phyloP scores from a whole-genome alignment of 1,140 invertebrate species.

The Trypoxylus dichotomus region DNA sequence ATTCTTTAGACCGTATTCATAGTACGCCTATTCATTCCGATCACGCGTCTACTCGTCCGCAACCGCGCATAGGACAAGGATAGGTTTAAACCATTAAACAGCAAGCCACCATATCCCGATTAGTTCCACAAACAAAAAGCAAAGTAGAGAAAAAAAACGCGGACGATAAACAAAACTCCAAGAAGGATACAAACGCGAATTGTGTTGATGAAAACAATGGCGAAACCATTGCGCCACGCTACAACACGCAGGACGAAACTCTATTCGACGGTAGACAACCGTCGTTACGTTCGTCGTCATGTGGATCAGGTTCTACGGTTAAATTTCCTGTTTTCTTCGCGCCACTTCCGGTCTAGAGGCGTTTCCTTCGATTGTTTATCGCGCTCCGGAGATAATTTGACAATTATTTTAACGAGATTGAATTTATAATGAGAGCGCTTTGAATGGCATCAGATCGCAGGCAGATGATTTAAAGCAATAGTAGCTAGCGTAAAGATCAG shows the following conservation, averaged over 20 bases:
- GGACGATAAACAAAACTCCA: neutral
- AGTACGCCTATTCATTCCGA: neutral
- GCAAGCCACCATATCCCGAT: neutral
- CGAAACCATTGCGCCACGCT: neutral
- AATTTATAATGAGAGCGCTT: neutral
- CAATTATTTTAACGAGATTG: constrained; percentile 21
- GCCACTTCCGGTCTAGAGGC: constrained; percentile 10
- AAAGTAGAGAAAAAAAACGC: neutral
- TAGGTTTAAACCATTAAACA: neutral
- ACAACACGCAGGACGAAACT: neutral
- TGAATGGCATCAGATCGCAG: neutral
- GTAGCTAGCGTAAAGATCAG: too few species aligned
- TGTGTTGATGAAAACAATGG: constrained; percentile 15
- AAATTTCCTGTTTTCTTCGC: constrained; percentile 13
- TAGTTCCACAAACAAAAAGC: constrained; percentile 8
- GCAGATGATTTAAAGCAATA: neutral
- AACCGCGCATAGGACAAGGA: neutral
- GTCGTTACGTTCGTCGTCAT: neutral
- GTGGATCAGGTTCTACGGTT: constrained; percentile 10
- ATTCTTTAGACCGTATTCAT: neutral
- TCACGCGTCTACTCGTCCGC: neutral
- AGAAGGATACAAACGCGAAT: neutral
- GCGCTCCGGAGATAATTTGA: neutral
- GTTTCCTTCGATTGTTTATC: constrained; percentile 20
- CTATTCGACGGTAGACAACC: neutral